Conservation (phyloP, 2,888 invertebrate species). For the Metopia argyrocephala region DNA sequence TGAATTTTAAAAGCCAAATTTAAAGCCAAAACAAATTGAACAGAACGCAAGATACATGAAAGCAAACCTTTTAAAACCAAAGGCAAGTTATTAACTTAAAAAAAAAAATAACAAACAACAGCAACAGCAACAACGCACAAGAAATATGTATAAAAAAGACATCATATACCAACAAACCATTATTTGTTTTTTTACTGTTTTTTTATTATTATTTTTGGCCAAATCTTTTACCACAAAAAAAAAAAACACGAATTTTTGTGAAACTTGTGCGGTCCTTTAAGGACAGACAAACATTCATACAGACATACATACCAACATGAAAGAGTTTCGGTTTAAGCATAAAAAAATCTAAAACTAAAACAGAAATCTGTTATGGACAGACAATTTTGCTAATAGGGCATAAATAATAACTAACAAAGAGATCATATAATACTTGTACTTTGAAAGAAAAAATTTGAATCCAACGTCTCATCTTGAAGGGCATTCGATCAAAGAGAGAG, state of each 20-base stretch:
- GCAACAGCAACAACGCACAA: constrained; percentile 35
- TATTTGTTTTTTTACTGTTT: constrained; percentile 14
- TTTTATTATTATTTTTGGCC: constrained; percentile 30
- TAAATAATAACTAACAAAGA: constrained; percentile 76
- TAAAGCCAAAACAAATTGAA: constrained; percentile 51
- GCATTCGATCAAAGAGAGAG: neutral
- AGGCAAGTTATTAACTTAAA: constrained; percentile 61
- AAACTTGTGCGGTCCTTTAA: constrained; percentile 68
- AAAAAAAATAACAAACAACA: constrained; percentile 43
- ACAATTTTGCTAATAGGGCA: constrained; percentile 76
- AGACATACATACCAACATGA: constrained; percentile 16
- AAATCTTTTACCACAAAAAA: constrained; percentile 69
- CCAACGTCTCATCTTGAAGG: too few relatives aligned
- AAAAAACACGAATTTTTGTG: constrained; percentile 60
- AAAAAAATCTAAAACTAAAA: constrained; percentile 66
- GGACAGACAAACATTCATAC: constrained; percentile 48
- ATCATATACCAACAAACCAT: constrained; percentile 12
- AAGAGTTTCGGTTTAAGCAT: constrained; percentile 61
- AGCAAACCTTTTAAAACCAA: constrained; percentile 60
- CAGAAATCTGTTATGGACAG: constrained; percentile 57
- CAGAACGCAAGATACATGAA: constrained; percentile 65
- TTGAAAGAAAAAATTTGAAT: too few relatives aligned
- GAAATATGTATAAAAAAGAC: neutral
- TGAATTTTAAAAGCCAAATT: constrained; percentile 52
- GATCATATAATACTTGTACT: constrained; percentile 60